Evolutionary conservation across 2,888 invertebrate genomes (phyloP).

Genomic region (Serripes groenlandicus): DNA sequence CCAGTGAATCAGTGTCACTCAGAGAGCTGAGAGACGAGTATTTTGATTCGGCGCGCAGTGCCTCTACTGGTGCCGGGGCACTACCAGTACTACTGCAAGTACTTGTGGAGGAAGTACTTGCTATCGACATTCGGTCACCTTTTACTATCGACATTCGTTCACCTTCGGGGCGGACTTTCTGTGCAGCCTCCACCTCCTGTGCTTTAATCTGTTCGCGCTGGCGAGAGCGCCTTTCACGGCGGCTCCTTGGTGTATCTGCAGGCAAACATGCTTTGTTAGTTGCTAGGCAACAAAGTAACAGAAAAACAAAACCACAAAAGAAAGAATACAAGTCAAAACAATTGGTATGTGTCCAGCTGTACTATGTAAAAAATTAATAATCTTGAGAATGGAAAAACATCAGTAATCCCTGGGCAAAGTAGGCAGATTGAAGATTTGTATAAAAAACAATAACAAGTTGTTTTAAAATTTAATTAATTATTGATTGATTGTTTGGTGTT

Average conservation of each 20-base stretch:
- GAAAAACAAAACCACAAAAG: conserved; percentile 11
- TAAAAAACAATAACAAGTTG: no score
- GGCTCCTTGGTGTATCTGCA: conserved; percentile 71
- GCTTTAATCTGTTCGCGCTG: conserved; percentile 80
- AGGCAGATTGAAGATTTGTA: no score
- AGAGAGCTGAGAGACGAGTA: conserved; percentile 74
- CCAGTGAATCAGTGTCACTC: conserved; percentile 72
- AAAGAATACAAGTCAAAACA: not conserved
- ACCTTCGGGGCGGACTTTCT: conserved; percentile 51
- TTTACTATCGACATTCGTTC: conserved; percentile 75
- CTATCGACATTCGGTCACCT: conserved; percentile 74
- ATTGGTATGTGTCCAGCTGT: no score
- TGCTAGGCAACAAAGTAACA: conserved; percentile 43
- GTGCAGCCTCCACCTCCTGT: conserved; percentile 70
- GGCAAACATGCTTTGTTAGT: conserved; percentile 70
- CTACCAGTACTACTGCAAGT: conserved; percentile 71
- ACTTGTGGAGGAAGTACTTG: conserved; percentile 74
- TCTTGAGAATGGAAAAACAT: no score
- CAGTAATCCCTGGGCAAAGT: no score
- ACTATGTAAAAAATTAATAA: no score
- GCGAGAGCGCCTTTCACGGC: conserved; percentile 75
- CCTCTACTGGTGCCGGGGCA: conserved; percentile 40
- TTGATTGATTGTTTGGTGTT: no score
- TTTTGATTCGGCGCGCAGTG: conserved; percentile 58
- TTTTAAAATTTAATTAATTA: no score